Evolutionary conservation across 2,113 vertebrate species (phyloP).

Genomic region (Tupaia tana): DNA sequence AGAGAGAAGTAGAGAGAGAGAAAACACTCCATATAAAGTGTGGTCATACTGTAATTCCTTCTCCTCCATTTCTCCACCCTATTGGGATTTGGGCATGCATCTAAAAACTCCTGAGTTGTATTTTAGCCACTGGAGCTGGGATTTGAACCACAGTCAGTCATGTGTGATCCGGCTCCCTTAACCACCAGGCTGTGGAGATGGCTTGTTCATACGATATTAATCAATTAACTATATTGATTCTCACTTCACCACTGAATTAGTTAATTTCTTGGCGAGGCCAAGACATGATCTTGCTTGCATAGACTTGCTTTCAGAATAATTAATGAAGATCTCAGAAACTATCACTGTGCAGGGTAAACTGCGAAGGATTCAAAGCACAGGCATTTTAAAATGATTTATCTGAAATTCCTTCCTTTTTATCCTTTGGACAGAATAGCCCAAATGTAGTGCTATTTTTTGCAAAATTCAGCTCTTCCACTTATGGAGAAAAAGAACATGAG

Average conservation of each 20-base stretch:
- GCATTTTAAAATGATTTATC: constrained; percentile 43
- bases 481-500: neutral
- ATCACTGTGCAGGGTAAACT: constrained; percentile 53
- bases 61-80: too few relatives aligned
- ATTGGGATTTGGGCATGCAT: too few relatives aligned
- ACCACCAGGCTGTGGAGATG: too few relatives aligned
- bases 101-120: too few relatives aligned
- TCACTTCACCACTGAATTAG: neutral
- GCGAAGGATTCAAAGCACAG: constrained; percentile 46
- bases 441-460: neutral
- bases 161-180: too few relatives aligned
- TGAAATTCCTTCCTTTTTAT: constrained; percentile 15
- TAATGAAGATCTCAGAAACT: constrained; percentile 41
- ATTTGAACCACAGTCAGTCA: too few relatives aligned
- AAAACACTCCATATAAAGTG: too few relatives aligned
- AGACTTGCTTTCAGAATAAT: constrained; percentile 32
- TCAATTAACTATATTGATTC: neutral
- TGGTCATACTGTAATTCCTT: too few relatives aligned
- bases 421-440: neutral
- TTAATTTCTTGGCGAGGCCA: constrained; percentile 37
- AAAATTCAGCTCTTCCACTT: constrained; percentile 18
- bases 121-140: too few relatives aligned
- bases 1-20: too few relatives aligned
- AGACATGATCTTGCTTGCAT: constrained; percentile 46
- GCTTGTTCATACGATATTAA: neutral